Conservation (phyloP, 2,888 invertebrate genomes). For the Scaptomyza polygonia region DNA sequence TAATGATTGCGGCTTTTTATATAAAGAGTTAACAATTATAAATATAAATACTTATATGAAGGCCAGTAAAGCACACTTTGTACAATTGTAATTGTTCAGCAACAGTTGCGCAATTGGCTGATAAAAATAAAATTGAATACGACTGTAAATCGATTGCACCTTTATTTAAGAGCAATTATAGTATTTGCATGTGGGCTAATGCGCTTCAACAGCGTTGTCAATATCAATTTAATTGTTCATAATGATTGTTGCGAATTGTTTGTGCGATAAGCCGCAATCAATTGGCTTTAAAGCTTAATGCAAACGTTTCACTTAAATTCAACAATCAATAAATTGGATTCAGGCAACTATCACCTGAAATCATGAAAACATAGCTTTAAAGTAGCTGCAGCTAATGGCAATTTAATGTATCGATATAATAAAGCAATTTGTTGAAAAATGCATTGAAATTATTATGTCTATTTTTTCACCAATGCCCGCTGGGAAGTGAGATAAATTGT, state of each 20-base stretch:
- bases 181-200: conserved; percentile 4
- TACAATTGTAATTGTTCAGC: conserved; percentile 14
- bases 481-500: not conserved
- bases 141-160: not conserved
- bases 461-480: not conserved
- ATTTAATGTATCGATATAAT: too few relatives aligned
- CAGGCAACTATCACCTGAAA: not conserved
- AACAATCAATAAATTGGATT: conserved; percentile 14
- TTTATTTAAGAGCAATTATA: not conserved
- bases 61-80: not conserved
- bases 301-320: conserved; percentile 24
- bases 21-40: conserved; percentile 16
- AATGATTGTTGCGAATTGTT: conserved; percentile 5
- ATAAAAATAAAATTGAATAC: conserved; percentile 10
- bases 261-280: conserved; percentile 12
- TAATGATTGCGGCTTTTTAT: conserved; percentile 39
- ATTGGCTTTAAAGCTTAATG: conserved; percentile 6
- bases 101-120: conserved; percentile 23
- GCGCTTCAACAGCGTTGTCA: conserved; percentile 9
- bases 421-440: conserved; percentile 10
- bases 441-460: conserved; percentile 4
- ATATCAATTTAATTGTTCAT: conserved; percentile 32
- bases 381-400: not conserved
- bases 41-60: not conserved
- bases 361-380: not conserved